Percentiles rank a stretch among this genome's conserved stretches.
Evolutionary conservation across 2,797 vertebrate species (phyloP).

Genomic region (Astyanax mexicanus): DNA sequence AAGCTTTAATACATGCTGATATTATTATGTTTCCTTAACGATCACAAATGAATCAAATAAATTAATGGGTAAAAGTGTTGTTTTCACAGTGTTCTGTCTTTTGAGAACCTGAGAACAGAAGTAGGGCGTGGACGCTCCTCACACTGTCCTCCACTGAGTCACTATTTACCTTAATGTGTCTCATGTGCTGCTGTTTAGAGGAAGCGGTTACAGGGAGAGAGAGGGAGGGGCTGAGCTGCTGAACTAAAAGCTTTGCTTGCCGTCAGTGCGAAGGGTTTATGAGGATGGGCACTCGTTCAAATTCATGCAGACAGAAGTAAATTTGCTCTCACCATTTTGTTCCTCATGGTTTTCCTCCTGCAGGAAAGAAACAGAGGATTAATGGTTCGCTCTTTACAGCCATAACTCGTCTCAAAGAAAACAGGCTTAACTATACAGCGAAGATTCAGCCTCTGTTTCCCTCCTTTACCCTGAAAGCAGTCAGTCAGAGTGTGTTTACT

Average conservation of each 20-base stretch:
- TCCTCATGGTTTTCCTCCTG: slow-evolving; percentile 74
- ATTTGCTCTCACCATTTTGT: slow-evolving; percentile 71
- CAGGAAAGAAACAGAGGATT: slow-evolving; percentile 49
- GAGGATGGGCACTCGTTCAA: neutral
- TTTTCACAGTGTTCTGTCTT: neutral
- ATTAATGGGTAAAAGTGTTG: too few relatives aligned
- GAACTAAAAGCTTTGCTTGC: neutral
- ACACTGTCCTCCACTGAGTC: slow-evolving; percentile 37
- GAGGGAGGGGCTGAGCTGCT: neutral
- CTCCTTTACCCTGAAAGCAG: neutral
- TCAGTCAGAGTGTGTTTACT: too few relatives aligned
- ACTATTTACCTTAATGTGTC: slow-evolving; percentile 61
- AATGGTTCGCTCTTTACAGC: slow-evolving; percentile 8
- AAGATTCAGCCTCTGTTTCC: neutral
- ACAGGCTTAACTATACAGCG: neutral
- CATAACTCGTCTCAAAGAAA: neutral
- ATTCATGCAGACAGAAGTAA: neutral
- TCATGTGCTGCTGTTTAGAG: slow-evolving; percentile 66
- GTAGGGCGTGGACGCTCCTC: slow-evolving; percentile 50
- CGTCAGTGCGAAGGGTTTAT: slow-evolving; percentile 3
- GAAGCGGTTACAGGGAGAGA: slow-evolving; percentile 14
- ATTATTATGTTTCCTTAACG: too few relatives aligned
- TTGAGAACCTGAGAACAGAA: neutral
- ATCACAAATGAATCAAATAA: too few relatives aligned
- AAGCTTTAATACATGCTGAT: too few relatives aligned